Percentiles rank a stretch among this genome's conserved stretches.
Conservation (phyloP, 2,888 invertebrate genomes). For the Drosophila diplacantha region DNA sequence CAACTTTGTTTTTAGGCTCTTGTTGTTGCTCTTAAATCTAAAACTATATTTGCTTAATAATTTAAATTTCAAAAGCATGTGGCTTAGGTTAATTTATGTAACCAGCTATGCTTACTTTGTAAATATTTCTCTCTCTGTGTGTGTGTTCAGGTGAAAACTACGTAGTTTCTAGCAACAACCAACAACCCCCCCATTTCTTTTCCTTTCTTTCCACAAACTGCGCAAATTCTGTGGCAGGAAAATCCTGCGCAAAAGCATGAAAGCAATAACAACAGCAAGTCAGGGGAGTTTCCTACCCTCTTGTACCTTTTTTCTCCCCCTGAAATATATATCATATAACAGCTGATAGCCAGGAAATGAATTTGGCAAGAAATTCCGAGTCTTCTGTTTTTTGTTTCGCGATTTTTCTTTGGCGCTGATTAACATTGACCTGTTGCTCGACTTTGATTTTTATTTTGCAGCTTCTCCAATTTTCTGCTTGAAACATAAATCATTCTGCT, state of each 20-base stretch:
- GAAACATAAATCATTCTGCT: constrained; percentile 15
- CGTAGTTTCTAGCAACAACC: background rate
- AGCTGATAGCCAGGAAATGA: constrained; percentile 17
- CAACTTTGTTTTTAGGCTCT: background rate
- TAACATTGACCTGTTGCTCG: constrained; percentile 56
- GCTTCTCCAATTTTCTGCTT: constrained; percentile 3
- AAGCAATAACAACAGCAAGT: constrained; percentile 11
- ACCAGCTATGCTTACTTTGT: constrained; percentile 9
- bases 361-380: background rate
- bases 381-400: background rate
- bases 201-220: constrained; percentile 10
- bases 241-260: constrained; percentile 23
- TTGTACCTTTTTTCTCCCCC: background rate
- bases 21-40: no score
- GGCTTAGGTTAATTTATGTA: constrained; percentile 5
- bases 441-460: constrained; percentile 32
- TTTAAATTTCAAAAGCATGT: constrained; percentile 5
- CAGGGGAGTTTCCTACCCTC: background rate
- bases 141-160: constrained; percentile 21
- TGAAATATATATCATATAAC: background rate
- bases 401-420: constrained; percentile 20
- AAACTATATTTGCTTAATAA: constrained; percentile 4
- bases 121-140: constrained; percentile 4
- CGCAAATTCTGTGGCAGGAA: constrained; percentile 31
- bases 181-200: constrained; percentile 1